These are phyloP conservation scores for Caerostris darwini DNA, from an alignment of 1,140 invertebrate genomes.

Conservation along the genomic window DNA sequence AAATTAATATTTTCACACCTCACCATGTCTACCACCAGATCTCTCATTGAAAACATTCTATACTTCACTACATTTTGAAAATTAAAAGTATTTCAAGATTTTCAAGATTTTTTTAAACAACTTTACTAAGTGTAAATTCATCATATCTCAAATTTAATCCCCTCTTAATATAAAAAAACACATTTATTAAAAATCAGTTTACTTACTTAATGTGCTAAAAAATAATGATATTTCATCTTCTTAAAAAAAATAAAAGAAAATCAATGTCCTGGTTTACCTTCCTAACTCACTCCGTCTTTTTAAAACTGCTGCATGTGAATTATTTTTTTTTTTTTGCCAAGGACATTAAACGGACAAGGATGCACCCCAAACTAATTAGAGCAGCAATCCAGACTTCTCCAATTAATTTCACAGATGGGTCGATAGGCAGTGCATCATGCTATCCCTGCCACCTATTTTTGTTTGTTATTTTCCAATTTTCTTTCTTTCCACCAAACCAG, in stretches of 20 bases:
- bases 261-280: neutral
- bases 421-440: neutral
- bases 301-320: neutral
- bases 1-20: no score
- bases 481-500: neutral
- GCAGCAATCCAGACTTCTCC: neutral
- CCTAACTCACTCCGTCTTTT: neutral
- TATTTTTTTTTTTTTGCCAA: neutral
- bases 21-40: no score
- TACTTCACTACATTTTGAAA: no score
- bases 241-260: neutral
- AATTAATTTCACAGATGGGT: slow-evolving; percentile 33
- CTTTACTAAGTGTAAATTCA: no score
- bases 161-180: neutral
- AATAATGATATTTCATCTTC: neutral
- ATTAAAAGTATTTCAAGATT: no score
- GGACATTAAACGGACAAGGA: neutral
- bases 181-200: neutral
- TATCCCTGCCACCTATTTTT: no score
- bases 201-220: neutral
- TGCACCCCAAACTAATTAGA: slow-evolving; percentile 13
- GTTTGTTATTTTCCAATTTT: neutral
- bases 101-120: no score
- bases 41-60: no score
- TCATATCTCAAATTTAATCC: no score